Evolutionary conservation across 2,797 vertebrate genomes (phyloP).

Genomic region (Crenichthys baileyi): DNA sequence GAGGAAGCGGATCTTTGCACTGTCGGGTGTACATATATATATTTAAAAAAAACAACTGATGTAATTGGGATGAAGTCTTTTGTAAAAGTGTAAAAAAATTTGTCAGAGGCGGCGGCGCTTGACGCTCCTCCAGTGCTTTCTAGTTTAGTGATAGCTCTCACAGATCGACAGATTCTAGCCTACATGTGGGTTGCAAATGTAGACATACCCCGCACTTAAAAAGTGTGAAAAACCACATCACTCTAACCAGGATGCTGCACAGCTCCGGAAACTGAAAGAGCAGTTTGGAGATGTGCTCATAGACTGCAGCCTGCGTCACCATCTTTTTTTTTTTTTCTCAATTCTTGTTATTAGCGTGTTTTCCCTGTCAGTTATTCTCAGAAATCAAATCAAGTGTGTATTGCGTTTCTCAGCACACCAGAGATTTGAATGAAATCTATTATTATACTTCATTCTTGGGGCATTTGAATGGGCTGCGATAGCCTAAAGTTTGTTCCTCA

Average conservation of each 20-base stretch:
- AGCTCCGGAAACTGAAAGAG: constrained; percentile 62
- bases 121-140: constrained; percentile 52
- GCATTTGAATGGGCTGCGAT: constrained; percentile 49
- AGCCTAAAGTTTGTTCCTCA: constrained; percentile 52
- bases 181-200: constrained; percentile 58
- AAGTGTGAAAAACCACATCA: constrained; percentile 71
- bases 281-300: constrained; percentile 53
- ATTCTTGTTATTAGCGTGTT: constrained; percentile 67
- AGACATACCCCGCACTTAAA: constrained; percentile 63
- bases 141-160: constrained; percentile 49
- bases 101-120: constrained; percentile 37
- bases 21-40: constrained; percentile 10
- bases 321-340: constrained; percentile 4
- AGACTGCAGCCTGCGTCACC: constrained; percentile 56
- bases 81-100: constrained; percentile 34
- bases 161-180: constrained; percentile 47
- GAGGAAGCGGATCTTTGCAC: constrained; percentile 21
- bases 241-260: constrained; percentile 66
- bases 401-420: constrained; percentile 41
- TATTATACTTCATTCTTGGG: constrained; percentile 32
- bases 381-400: constrained; percentile 44
- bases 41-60: constrained; percentile 24
- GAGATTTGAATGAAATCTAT: constrained; percentile 57
- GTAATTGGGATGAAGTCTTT: constrained; percentile 34
- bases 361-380: constrained; percentile 62